phyloP scores from a whole-genome alignment of 2,888 invertebrate species.

The Venustoraphidia nigricollis region DNA sequence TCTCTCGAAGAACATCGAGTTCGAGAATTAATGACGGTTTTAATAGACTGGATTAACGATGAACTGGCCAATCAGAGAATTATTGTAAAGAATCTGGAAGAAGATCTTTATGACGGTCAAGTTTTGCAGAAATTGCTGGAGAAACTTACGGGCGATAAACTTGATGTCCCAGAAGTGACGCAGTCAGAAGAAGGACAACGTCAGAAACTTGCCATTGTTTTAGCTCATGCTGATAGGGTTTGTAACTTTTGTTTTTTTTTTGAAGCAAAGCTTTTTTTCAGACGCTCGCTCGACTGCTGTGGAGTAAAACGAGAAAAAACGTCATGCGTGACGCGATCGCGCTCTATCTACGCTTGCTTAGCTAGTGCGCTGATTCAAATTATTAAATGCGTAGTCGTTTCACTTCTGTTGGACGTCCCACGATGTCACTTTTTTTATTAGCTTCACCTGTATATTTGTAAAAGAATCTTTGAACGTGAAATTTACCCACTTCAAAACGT shows the following conservation, averaged over 20 bases:
- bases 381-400: too few relatives aligned
- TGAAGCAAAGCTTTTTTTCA: background rate
- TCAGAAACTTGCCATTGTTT: constrained; percentile 79
- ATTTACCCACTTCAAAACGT: too few relatives aligned
- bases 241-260: constrained; percentile 5
- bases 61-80: constrained; percentile 91
- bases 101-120: constrained; percentile 97
- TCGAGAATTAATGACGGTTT: constrained; percentile 63
- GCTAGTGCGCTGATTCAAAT: too few relatives aligned
- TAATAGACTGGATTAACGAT: constrained; percentile 98
- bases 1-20: constrained; percentile 79
- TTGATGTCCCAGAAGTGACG: constrained; percentile 96
- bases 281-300: too few relatives aligned
- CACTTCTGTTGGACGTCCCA: too few relatives aligned
- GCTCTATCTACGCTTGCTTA: too few relatives aligned
- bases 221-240: constrained; percentile 78
- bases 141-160: constrained; percentile 71
- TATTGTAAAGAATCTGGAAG: constrained; percentile 90
- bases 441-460: too few relatives aligned
- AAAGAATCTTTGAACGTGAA: too few relatives aligned
- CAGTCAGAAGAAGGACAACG: constrained; percentile 96
- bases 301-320: too few relatives aligned
- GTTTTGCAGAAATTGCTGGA: constrained; percentile 59
- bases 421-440: too few relatives aligned
- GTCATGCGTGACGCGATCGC: too few relatives aligned